phyloP scores from a whole-genome alignment of 2,888 invertebrate species.

The Nephrotoma flavescens region DNA sequence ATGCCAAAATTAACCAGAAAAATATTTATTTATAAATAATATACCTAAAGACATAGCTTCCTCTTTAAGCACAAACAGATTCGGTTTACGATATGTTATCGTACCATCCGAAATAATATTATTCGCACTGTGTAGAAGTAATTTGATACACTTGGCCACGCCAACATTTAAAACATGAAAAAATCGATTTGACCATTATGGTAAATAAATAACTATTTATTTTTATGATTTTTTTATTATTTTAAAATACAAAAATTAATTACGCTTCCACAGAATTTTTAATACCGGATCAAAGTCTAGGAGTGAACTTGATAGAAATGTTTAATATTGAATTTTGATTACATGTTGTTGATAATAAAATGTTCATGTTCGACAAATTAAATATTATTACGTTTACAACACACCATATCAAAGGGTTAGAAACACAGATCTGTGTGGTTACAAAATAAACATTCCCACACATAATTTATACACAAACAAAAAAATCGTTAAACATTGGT shows the following conservation, averaged over 20 bases:
- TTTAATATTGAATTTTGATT: not conserved
- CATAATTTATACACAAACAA: not conserved
- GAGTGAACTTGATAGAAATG: not conserved
- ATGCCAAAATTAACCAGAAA: not conserved
- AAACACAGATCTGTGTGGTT: not conserved
- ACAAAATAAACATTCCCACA: not conserved
- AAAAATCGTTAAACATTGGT: not conserved
- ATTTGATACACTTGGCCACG: not conserved
- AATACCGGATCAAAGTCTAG: not conserved
- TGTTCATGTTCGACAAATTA: not conserved
- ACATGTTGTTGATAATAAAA: not conserved
- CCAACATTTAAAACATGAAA: not conserved
- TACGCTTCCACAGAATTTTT: not conserved
- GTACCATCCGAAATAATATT: not conserved
- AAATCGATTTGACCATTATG: not conserved
- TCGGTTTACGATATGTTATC: not conserved
- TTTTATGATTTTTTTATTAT: not conserved
- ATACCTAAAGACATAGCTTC: not conserved
- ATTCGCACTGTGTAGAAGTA: not conserved
- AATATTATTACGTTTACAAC: not conserved
- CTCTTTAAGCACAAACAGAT: not conserved
- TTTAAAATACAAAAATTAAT: not conserved
- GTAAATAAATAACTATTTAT: not conserved
- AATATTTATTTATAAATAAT: not conserved
- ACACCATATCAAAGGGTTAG: not conserved